These are phyloP conservation scores for Scelioninae gen. 1 DNA, from an alignment of 2,888 invertebrate species.

Conservation along the genomic window DNA sequence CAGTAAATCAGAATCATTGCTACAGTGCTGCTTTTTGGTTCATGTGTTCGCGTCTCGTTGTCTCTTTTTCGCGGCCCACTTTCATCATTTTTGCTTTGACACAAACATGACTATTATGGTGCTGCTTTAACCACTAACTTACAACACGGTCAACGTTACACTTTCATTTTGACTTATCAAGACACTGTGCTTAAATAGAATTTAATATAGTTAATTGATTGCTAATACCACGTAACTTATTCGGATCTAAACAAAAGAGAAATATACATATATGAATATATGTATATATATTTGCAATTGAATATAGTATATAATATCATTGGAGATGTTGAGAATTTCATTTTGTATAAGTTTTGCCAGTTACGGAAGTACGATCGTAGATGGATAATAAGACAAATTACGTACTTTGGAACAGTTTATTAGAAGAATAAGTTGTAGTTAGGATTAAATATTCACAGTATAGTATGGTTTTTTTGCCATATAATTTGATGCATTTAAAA, in stretches of 20 bases:
- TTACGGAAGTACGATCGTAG: neutral
- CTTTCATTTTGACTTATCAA: slow-evolving; percentile 7
- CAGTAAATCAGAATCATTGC: slow-evolving; percentile 43
- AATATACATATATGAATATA: too few species aligned
- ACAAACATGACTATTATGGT: slow-evolving; percentile 30
- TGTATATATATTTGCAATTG: too few species aligned
- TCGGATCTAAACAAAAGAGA: too few species aligned
- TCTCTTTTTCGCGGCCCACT: slow-evolving; percentile 39
- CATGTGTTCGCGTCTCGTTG: too few species aligned
- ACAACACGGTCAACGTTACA: slow-evolving; percentile 37
- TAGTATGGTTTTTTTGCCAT: neutral
- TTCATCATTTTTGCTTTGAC: slow-evolving; percentile 30
- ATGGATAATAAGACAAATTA: slow-evolving; percentile 38
- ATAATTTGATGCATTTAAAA: neutral
- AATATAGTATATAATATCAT: neutral
- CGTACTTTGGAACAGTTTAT: slow-evolving; percentile 38
- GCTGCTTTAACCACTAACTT: slow-evolving; percentile 26
- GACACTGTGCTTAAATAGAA: too few species aligned
- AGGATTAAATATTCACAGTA: slow-evolving; percentile 6
- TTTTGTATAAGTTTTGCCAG: too few species aligned
- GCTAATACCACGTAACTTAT: too few species aligned
- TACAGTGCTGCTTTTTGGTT: neutral
- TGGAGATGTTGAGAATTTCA: neutral
- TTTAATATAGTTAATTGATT: too few species aligned
- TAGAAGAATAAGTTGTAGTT: neutral